These are phyloP conservation scores for Artibeus jamaicensis DNA, from an alignment of 2,797 vertebrate species.

Conservation along the genomic window DNA sequence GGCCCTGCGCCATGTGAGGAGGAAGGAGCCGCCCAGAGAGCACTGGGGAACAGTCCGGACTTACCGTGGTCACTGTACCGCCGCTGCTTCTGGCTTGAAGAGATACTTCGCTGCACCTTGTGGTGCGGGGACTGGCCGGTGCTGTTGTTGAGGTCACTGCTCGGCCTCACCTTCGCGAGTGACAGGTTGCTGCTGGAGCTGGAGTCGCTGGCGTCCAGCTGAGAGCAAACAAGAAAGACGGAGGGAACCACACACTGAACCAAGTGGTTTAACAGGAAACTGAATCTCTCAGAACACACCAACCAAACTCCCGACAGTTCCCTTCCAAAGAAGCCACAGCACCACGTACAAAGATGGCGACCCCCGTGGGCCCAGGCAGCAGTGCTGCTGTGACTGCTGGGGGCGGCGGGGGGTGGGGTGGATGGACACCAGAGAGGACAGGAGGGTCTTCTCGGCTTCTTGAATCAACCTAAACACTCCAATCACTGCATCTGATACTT, in stretches of 20 bases:
- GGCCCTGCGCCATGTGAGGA: neutral
- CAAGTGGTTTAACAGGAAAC: conserved; percentile 48
- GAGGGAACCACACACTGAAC: conserved; percentile 54
- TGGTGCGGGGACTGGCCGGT: conserved; percentile 95
- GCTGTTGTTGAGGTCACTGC: conserved; percentile 94
- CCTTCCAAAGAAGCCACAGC: neutral
- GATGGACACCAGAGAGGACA: neutral
- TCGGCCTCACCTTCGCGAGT: conserved; percentile 93
- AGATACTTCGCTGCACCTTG: conserved; percentile 95
- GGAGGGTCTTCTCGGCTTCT: neutral
- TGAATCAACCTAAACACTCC: neutral
- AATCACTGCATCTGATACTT: neutral
- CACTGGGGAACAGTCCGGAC: neutral
- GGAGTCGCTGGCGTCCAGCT: conserved; percentile 96
- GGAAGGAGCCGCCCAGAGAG: neutral
- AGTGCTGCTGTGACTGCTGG: neutral
- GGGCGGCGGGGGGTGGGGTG: neutral
- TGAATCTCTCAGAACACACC: neutral
- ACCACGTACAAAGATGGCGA: neutral
- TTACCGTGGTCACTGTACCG: conserved; percentile 98
- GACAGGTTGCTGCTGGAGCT: conserved; percentile 97
- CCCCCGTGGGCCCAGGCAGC: neutral
- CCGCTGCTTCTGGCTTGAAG: conserved; percentile 96
- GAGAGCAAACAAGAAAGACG: conserved; percentile 68
- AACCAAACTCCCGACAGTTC: neutral